Evolutionary conservation across 1,140 invertebrate genomes (phyloP).

Genomic region (Carposina sasakii): DNA sequence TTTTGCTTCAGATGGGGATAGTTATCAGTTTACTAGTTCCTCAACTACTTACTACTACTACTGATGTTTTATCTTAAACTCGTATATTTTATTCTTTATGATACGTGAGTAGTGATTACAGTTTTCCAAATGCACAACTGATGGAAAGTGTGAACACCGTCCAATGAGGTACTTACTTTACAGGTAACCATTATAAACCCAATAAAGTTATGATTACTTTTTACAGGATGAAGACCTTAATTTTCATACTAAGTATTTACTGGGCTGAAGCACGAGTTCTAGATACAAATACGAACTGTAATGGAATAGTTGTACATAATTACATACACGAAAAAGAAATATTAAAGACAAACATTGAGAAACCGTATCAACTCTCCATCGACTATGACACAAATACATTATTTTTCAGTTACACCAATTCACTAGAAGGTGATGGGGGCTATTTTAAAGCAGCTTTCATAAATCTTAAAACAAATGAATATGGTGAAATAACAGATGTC

Average conservation of each 20-base stretch:
- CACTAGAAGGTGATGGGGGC: slow-evolving; percentile 8
- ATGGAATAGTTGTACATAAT: slow-evolving; percentile 27
- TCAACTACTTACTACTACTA: too few relatives aligned
- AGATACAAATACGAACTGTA: slow-evolving; percentile 21
- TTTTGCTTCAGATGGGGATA: too few relatives aligned
- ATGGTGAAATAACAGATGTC: slow-evolving; percentile 28
- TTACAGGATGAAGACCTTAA: neutral
- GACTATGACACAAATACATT: slow-evolving; percentile 42
- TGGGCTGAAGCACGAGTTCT: slow-evolving; percentile 11
- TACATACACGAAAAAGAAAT: slow-evolving; percentile 31
- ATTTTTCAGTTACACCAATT: slow-evolving; percentile 42
- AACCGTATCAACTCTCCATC: slow-evolving; percentile 45
- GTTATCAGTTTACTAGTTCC: too few relatives aligned
- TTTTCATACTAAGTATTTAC: slow-evolving; percentile 7
- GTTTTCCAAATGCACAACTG: too few relatives aligned
- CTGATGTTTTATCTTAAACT: too few relatives aligned
- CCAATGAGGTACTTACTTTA: too few relatives aligned
- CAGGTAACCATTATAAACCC: too few relatives aligned
- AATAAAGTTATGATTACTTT: too few relatives aligned
- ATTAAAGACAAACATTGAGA: slow-evolving; percentile 26
- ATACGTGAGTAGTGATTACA: too few relatives aligned
- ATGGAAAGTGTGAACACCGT: too few relatives aligned
- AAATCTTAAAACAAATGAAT: slow-evolving; percentile 39
- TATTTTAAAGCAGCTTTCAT: slow-evolving; percentile 38
- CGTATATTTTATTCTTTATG: too few relatives aligned